Evolutionary conservation across 2,113 vertebrate species (phyloP).

Genomic region (Lonchura striata): DNA sequence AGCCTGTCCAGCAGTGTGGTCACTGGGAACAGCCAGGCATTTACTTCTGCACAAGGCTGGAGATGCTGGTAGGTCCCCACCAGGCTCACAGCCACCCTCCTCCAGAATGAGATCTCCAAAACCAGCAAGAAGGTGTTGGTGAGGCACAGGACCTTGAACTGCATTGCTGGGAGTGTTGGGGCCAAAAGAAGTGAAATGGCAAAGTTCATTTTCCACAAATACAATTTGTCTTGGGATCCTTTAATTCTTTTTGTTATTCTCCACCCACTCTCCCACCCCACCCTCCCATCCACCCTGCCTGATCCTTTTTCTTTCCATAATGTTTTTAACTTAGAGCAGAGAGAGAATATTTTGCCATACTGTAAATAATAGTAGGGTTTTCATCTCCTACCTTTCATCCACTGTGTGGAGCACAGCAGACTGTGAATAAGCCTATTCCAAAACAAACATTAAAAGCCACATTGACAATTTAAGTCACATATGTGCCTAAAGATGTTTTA

Average conservation of each 20-base stretch:
- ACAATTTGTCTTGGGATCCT: background rate
- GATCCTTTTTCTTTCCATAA: background rate
- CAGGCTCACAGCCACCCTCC: background rate
- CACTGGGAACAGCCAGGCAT: background rate
- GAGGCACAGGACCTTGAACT: background rate
- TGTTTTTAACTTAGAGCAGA: background rate
- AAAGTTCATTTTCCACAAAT: background rate
- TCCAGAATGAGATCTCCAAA: background rate
- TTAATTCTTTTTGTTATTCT: background rate
- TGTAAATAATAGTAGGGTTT: background rate
- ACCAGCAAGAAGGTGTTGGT: background rate
- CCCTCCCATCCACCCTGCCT: fast-evolving
- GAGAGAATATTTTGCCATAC: background rate
- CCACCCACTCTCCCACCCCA: background rate
- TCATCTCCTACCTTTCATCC: background rate
- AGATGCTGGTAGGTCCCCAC: background rate
- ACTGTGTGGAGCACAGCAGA: background rate
- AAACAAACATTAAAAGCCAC: background rate
- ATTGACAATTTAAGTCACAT: background rate
- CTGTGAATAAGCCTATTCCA: background rate
- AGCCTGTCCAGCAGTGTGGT: background rate
- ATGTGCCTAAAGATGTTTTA: background rate
- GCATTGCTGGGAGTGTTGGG: background rate
- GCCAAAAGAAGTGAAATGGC: background rate
- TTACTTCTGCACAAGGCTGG: background rate